These are phyloP conservation scores for Prorops nasuta DNA, from an alignment of 1,140 invertebrate species.

Conservation along the genomic window DNA sequence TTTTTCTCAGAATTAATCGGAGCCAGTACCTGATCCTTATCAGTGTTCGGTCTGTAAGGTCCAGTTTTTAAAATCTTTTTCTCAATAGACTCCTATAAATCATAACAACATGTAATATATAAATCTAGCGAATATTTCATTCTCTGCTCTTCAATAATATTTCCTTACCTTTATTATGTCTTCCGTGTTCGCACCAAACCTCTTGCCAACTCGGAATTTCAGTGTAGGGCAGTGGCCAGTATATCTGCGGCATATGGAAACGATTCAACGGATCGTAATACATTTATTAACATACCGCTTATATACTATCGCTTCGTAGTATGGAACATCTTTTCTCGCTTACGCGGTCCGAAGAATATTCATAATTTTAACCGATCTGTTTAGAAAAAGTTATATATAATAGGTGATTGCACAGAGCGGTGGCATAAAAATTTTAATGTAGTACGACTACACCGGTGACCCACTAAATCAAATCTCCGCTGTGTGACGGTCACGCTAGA, in stretches of 20 bases:
- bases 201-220: constrained; percentile 69
- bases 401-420: too few species aligned
- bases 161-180: constrained; percentile 65
- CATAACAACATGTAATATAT: not conserved
- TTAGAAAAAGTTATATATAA: too few species aligned
- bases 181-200: constrained; percentile 69
- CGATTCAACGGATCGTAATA: too few species aligned
- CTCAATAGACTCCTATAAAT: constrained; percentile 53
- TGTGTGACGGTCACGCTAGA: constrained; percentile 25
- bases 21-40: constrained; percentile 28
- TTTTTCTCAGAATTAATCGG: constrained; percentile 31
- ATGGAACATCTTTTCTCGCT: too few species aligned
- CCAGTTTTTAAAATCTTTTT: constrained; percentile 52
- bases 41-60: constrained; percentile 40
- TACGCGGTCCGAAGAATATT: too few species aligned
- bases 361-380: too few species aligned
- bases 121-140: too few species aligned
- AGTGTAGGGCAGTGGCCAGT: constrained; percentile 74
- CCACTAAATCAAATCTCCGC: constrained; percentile 13
- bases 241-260: too few species aligned
- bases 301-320: too few species aligned
- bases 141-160: too few species aligned
- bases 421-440: too few species aligned
- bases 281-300: too few species aligned
- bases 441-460: constrained; percentile 16